These are phyloP conservation scores for Rhea americana DNA, from an alignment of 2,113 vertebrate species.

Conservation along the genomic window DNA sequence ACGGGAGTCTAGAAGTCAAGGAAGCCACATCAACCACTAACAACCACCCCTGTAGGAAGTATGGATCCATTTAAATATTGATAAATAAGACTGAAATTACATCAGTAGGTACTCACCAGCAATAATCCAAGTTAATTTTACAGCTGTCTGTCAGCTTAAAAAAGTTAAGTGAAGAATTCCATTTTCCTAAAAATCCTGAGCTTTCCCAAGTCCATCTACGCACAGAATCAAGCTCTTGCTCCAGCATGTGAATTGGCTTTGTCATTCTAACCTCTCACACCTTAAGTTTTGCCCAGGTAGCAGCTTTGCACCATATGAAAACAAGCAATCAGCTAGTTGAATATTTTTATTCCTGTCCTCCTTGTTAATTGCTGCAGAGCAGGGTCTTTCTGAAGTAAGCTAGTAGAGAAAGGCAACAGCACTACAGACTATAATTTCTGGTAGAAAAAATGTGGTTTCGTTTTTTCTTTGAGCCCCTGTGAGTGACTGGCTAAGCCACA, in stretches of 20 bases:
- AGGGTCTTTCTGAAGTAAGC: not conserved
- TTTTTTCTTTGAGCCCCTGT: not conserved
- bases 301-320: not conserved
- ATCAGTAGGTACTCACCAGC: not conserved
- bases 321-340: not conserved
- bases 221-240: not conserved
- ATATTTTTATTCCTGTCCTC: not conserved
- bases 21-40: not conserved
- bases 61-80: not conserved
- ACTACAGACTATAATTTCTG: not conserved
- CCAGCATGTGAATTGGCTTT: not conserved
- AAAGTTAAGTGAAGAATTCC: not conserved
- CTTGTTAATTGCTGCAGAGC: not conserved
- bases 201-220: not conserved
- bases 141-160: not conserved
- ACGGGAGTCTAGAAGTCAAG: not conserved
- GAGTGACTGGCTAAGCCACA: not conserved
- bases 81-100: not conserved
- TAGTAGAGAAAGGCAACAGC: not conserved
- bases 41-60: not conserved
- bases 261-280: not conserved
- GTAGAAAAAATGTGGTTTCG: not conserved
- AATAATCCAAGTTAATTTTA: not conserved
- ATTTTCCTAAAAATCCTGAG: not conserved
- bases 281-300: not conserved